phyloP scores from a whole-genome alignment of 2,113 vertebrate genomes.

The Lanius ludovicianus region DNA sequence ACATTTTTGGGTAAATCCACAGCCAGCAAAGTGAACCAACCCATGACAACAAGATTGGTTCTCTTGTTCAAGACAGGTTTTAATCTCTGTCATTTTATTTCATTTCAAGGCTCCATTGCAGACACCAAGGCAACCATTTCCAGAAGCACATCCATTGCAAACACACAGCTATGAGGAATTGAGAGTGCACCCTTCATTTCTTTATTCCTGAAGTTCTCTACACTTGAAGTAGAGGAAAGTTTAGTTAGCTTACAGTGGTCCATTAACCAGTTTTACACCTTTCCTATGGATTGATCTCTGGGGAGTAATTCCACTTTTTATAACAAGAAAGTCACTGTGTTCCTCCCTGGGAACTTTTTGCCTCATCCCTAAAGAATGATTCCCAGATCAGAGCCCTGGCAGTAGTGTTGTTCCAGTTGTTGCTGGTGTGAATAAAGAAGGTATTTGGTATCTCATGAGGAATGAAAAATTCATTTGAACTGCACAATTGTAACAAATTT shows the following conservation, averaged over 20 bases:
- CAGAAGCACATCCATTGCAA: neutral
- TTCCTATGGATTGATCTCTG: neutral
- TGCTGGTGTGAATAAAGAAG: neutral
- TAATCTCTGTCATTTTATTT: neutral
- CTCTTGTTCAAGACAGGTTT: neutral
- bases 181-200: neutral
- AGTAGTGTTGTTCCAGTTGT: neutral
- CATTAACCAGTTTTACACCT: neutral
- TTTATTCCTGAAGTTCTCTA: neutral
- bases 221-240: neutral
- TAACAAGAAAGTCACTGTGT: neutral
- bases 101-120: neutral
- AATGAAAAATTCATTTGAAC: neutral
- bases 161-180: neutral
- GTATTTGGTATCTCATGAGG: neutral
- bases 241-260: neutral
- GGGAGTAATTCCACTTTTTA: neutral
- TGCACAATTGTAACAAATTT: neutral
- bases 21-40: neutral
- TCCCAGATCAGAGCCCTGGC: neutral
- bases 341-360: neutral
- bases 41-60: neutral
- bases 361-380: neutral
- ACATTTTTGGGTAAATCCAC: neutral
- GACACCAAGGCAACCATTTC: neutral